Conservation (phyloP, 2,113 vertebrate species). For the Xiphophorus maculatus region DNA sequence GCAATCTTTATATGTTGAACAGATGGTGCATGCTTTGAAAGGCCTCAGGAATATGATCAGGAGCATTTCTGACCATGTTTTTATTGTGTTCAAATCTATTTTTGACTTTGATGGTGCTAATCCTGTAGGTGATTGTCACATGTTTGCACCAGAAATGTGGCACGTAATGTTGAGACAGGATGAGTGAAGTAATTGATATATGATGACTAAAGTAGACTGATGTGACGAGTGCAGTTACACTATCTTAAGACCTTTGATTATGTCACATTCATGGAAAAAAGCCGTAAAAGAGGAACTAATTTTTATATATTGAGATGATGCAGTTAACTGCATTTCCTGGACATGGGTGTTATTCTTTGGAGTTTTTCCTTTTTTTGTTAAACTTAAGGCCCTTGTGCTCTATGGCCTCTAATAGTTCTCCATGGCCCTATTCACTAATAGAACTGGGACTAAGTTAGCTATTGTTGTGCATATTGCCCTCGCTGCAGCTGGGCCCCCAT, state of each 20-base stretch:
- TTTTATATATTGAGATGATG: background rate
- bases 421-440: background rate
- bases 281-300: background rate
- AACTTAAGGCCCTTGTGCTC: background rate
- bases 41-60: background rate
- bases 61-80: background rate
- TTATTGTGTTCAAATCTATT: background rate
- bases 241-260: conserved; percentile 6
- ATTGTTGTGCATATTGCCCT: conserved; percentile 43
- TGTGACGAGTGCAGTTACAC: conserved; percentile 2
- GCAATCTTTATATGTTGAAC: background rate
- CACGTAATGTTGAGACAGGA: background rate
- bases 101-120: background rate
- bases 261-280: conserved; percentile 11
- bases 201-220: conserved; percentile 17
- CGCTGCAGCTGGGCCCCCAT: conserved; percentile 15
- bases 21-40: background rate
- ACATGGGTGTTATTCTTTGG: background rate
- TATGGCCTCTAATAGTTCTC: too few relatives aligned
- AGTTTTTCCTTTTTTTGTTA: background rate
- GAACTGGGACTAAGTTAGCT: conserved; percentile 16
- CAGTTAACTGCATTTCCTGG: background rate
- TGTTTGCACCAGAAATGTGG: conserved; percentile 1
- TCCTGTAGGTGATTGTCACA: background rate
- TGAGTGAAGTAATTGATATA: background rate